phyloP scores from a whole-genome alignment of 1,140 invertebrate species.

The Zaprionus ghesquierei region DNA sequence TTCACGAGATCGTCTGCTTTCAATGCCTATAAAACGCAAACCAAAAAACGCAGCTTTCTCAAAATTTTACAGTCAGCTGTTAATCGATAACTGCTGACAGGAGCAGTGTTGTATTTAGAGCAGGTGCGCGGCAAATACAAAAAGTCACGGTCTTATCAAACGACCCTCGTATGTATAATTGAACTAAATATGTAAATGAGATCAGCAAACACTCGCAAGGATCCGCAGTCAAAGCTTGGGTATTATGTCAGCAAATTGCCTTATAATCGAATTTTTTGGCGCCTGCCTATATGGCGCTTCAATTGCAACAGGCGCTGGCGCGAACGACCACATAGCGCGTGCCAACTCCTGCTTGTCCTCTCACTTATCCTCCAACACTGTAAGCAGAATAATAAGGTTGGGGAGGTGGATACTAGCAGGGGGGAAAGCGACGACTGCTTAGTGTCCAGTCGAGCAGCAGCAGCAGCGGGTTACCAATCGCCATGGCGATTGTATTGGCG shows the following conservation, averaged over 20 bases:
- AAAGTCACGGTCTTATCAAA: no score
- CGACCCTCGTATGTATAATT: no score
- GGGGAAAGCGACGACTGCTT: no score
- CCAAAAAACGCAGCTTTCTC: no score
- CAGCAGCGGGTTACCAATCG: neutral
- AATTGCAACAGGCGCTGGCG: slow-evolving; percentile 47
- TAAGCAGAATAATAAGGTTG: slow-evolving; percentile 3
- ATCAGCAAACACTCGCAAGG: neutral
- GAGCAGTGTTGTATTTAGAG: no score
- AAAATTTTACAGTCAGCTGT: no score
- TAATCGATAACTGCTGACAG: no score
- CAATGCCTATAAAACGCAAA: no score
- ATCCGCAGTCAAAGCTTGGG: neutral
- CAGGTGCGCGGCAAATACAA: no score
- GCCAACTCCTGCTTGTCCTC: neutral
- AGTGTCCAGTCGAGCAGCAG: slow-evolving; percentile 50
- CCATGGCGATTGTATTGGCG: slow-evolving; percentile 47
- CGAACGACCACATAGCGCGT: slow-evolving; percentile 15
- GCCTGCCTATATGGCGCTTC: slow-evolving; percentile 68
- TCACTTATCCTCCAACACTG: neutral
- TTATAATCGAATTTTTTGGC: slow-evolving; percentile 49
- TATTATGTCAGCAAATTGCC: slow-evolving; percentile 40
- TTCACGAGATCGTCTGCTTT: no score
- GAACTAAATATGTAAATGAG: neutral
- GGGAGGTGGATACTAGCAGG: slow-evolving; percentile 31